Evolutionary conservation across 1,140 invertebrate species (phyloP).

Genomic region (Drosophila nasuta): DNA sequence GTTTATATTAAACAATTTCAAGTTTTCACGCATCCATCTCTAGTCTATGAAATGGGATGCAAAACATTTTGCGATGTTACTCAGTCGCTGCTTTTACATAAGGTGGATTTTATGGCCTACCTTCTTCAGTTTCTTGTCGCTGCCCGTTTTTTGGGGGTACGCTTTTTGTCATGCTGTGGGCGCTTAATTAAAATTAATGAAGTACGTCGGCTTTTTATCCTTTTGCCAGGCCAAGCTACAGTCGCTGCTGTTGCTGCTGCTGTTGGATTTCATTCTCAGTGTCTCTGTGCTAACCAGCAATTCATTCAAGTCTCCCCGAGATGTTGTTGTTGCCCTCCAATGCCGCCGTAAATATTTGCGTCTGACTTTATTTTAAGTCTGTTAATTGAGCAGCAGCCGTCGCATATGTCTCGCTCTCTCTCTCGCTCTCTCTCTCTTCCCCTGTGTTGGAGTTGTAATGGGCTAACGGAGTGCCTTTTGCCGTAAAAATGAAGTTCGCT

Average conservation of each 20-base stretch:
- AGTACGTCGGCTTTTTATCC: conserved; percentile 76
- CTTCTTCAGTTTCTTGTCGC: neutral
- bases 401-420: neutral
- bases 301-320: conserved; percentile 1
- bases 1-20: neutral
- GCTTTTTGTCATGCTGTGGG: conserved; percentile 68
- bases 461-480: neutral
- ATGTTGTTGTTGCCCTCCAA: conserved; percentile 2
- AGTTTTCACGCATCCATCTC: neutral
- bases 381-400: conserved; percentile 66
- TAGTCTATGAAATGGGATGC: neutral
- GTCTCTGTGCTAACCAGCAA: neutral
- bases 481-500: neutral
- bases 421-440: neutral
- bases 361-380: conserved; percentile 66
- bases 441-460: neutral
- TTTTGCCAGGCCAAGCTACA: conserved; percentile 58
- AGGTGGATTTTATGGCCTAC: conserved; percentile 26
- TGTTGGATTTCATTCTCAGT: neutral
- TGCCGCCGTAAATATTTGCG: conserved; percentile 66
- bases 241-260: neutral
- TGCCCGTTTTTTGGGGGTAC: conserved; percentile 22
- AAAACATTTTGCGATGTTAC: conserved; percentile 9
- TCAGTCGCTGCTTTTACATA: conserved; percentile 17
- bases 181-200: conserved; percentile 81